Evolutionary conservation across 2,113 vertebrate genomes (phyloP), one percentile per base, ranked within the genome.

Genomic region (Aix galericulata): DNA sequence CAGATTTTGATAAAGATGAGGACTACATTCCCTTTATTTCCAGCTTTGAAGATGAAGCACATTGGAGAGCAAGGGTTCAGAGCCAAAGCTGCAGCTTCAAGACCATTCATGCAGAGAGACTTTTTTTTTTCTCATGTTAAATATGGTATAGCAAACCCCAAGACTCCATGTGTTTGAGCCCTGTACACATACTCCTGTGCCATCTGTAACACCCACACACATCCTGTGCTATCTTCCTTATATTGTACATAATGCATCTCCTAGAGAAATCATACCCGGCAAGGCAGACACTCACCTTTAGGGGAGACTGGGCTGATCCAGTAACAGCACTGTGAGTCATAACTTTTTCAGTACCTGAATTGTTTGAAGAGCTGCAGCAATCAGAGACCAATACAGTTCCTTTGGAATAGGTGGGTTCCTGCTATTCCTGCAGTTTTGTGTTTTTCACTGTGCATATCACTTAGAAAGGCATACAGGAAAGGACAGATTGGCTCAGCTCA

Each of bases 131-230:
- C 59, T 50, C n/a, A 40, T 80, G 52, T 81, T 93, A 94, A 90
- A 93, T 72, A 56, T 1, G 1, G 10, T 9, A 17, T 2, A 82
- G 64, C 34, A 95, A 93, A 73, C 53, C 81, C 74, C 58, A 60
- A 84, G 63, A 63, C 55, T 94, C 42, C 67, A 38, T 46, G 66
- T 80, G 52, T 56, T 93, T 16, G 23, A 91, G 38, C 66, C 86
- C 56, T 52, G 31, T 52, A 48, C 53, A 53, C 62, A 17, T 17
- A 53, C 21, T 84, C 62, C 67, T 93, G 76, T 86, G 69, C 91
- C 82, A 88, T 93, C 74, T 93, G 82, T 31, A 81, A 56, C 91
- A 90, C 93, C 93, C 91, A 95, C 95, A 90, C 46, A 84, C 64
- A 86, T 95, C 88, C 90, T 94, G 68, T 90, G 23, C 36, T 91